Base-by-base conservation (phyloP, 2,797 vertebrate genomes). In the Loris lydekkerianus region DNA sequence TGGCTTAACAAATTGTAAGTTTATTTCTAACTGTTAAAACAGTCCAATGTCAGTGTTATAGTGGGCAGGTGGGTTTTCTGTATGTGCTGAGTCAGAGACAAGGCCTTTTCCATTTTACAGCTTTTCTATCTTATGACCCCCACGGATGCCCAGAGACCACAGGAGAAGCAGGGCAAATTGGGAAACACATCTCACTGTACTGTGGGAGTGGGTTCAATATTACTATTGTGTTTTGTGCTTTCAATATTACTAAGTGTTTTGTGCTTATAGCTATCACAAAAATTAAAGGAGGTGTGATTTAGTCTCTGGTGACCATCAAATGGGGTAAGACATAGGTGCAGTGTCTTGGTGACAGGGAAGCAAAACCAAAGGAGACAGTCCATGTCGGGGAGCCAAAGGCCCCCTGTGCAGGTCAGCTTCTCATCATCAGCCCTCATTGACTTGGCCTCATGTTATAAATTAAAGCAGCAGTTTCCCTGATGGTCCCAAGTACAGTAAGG, bases 21-120 rank as follows among this genome's bases (percentile, higher is more conserved):
- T n/a, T 86, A 75, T 80, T 92, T 94, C 40, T 87, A 94, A 80
- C 13, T 72, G 4, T 43, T 91, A 76, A 90, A 49, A 20, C 14
- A 72, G 29, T 77, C 69, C n/a, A 27, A 6, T 60, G 10, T 70
- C 81, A 46, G 6, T 70, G 58, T 87, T 21, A 40, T 7, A 93
- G 34, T 4, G 89, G 70, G 60, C 29, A 93, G 25, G 20, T 21
- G 70, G 43, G 5, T 29, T 82, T 96, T 65, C 5, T 78, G 46
- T 89, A 7, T 37, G 14, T 75, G 17, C 4, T 77, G 60, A 80
- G 85, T 84, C 23, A 93, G 60, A 85, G 2, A 78, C 4, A 0
- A 61, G 15, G 7, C 0, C 11, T 83, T 88, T 94, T 89, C 23
- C 11, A 61, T 29, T 34, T 93, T 75, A 49, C 23, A 7, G 17